Evolutionary conservation across 1,140 invertebrate genomes (phyloP), one percentile per base, ranked within the genome.

Genomic region (Lasioglossum albipes): DNA sequence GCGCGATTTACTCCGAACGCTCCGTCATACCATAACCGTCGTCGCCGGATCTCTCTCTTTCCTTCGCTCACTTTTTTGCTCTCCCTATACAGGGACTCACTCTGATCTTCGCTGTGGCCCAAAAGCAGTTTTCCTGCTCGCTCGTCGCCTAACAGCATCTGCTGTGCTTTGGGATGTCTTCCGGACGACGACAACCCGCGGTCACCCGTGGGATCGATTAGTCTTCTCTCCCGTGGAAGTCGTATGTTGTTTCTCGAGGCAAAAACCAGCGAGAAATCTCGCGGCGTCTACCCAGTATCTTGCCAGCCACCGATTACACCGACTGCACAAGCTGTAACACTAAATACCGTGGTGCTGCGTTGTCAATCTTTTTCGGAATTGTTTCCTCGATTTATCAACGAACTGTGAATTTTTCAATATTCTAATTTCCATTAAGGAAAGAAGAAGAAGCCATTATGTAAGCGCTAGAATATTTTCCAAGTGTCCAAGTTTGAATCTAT

Each of bases 121-220:
- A 31, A 78, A 87, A 89, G 85, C 84, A 82, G 86, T 84, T 87
- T 81, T 64, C 72, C 77, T 75, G 86, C 64, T 90, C 84, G 61
- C 75, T 83, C 80, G 66, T 61, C 62, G 36, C 57, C 70, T 59
- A 78, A 65, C 72, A 79, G 79, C 88, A 86, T 90, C 82, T 87
- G 86, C 81, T 67, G 61, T 70, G 79, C 79, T 84, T 86, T 73
- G 75, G 66, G 77, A 82, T 36, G 62, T 79, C 65, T 65, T 75
- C 66, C 61, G 61, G 45, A 61, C 64, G 84, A 82, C 68, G 80
- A 84, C 79, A 82, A 77, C 79, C 62, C 62, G 77, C 36, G 72
- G 64, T 73, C 77, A 70, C 84, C 83, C 83, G 52, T 70, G 82
- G 77, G 81, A 83, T 74, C 88, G 80, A 90, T 90, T 89, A 87